phyloP scores from a whole-genome alignment of 2,797 vertebrate genomes.

The Hypotaenidia okinawae region DNA sequence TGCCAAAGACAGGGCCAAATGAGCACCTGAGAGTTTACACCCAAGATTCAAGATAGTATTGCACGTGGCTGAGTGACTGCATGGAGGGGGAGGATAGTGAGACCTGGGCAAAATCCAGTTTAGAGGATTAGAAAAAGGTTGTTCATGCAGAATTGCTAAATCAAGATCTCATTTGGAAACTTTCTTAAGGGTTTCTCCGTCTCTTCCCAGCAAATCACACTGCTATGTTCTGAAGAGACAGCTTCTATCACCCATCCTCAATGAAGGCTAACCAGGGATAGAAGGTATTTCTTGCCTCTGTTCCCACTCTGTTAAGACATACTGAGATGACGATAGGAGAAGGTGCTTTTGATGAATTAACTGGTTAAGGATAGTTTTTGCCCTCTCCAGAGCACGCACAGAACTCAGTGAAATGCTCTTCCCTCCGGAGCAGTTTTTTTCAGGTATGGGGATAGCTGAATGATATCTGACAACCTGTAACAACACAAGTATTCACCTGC shows the following conservation, averaged over 20 bases:
- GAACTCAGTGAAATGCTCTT: background rate
- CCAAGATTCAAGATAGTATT: background rate
- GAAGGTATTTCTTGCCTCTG: background rate
- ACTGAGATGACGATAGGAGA: rapidly evolving
- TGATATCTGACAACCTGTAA: background rate
- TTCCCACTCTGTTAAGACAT: background rate
- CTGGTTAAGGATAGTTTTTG: background rate
- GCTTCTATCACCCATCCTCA: background rate
- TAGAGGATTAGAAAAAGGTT: background rate
- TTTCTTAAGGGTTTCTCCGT: background rate
- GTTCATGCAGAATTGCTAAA: background rate
- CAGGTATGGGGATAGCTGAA: background rate
- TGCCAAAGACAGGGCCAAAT: background rate
- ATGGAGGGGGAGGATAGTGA: background rate
- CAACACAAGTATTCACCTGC: background rate
- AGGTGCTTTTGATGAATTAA: background rate
- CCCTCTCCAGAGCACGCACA: background rate
- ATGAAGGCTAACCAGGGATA: background rate
- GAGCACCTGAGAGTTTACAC: background rate
- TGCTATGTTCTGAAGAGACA: background rate
- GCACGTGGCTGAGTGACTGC: background rate
- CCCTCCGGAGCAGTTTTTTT: background rate
- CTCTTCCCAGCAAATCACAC: background rate
- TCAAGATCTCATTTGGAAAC: background rate
- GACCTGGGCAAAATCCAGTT: background rate